A percentile compares a stretch with the other conserved stretches of the same genome.
These are phyloP conservation scores for Microcebus ravelobensis DNA, from an alignment of 2,113 vertebrate species.

Conservation along the genomic window DNA sequence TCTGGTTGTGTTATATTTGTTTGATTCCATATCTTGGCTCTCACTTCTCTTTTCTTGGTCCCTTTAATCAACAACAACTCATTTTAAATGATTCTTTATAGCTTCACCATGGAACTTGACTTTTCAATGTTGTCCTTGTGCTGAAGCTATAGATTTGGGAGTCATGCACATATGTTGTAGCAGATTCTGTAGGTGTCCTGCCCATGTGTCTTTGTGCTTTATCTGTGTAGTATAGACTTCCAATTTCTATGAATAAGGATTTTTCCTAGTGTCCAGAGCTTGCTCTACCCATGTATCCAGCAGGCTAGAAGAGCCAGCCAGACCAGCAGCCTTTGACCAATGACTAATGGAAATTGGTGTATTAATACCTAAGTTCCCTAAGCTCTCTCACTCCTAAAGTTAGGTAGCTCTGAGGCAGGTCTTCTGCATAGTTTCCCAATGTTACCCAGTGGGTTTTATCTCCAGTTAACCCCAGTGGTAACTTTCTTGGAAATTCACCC, in stretches of 20 bases:
- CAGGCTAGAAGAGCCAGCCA: neutral
- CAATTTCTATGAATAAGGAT: neutral
- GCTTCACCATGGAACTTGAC: neutral
- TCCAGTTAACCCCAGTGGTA: neutral
- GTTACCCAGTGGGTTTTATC: neutral
- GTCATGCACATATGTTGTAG: neutral
- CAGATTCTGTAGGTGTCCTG: neutral
- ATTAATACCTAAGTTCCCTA: neutral
- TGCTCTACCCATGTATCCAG: neutral
- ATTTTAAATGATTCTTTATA: conserved; percentile 19
- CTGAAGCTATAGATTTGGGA: neutral
- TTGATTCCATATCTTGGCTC: neutral
- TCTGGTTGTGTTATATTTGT: neutral
- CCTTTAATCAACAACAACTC: neutral
- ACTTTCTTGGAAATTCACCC: neutral
- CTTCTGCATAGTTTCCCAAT: neutral
- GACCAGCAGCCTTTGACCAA: neutral
- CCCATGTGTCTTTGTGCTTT: neutral
- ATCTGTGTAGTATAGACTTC: neutral
- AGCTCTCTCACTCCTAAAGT: neutral
- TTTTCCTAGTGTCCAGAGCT: neutral
- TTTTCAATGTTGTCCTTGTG: neutral
- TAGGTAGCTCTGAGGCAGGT: neutral
- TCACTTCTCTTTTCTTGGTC: conserved; percentile 11
- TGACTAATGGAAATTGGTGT: neutral